phyloP scores from a whole-genome alignment of 2,888 invertebrate genomes.

The Cerceris ruficornis region DNA sequence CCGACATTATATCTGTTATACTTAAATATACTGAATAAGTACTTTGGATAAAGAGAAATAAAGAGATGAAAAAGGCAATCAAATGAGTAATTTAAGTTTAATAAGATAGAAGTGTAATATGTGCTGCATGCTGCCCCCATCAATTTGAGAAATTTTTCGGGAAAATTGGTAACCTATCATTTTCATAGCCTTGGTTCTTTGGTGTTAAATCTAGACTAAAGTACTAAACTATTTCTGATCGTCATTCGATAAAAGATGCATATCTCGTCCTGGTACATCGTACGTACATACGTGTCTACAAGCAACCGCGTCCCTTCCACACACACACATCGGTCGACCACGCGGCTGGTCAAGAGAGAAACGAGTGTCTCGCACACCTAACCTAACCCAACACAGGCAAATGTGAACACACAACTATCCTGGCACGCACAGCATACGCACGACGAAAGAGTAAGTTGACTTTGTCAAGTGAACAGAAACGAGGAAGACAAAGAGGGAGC shows the following conservation, averaged over 20 bases:
- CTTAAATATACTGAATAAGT: too few species aligned
- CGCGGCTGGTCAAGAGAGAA: slow-evolving; percentile 4
- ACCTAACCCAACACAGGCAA: slow-evolving; percentile 6
- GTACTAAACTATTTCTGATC: not conserved
- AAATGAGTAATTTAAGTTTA: too few species aligned
- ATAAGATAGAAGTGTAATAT: too few species aligned
- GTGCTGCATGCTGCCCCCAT: too few species aligned
- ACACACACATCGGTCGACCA: slow-evolving; percentile 3
- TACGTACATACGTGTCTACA: too few species aligned
- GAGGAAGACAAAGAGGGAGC: slow-evolving; percentile 14
- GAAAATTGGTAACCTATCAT: too few species aligned
- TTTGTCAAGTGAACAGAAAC: not conserved
- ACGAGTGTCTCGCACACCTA: slow-evolving; percentile 14
- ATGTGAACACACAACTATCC: slow-evolving; percentile 14
- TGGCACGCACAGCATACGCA: slow-evolving; percentile 23
- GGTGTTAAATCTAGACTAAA: too few species aligned
- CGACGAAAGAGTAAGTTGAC: slow-evolving; percentile 8
- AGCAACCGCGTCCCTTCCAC: not conserved
- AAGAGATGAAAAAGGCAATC: too few species aligned
- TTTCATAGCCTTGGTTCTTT: too few species aligned
- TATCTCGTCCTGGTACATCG: not conserved
- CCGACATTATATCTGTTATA: too few species aligned
- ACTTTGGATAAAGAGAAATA: too few species aligned
- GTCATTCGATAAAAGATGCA: not conserved
- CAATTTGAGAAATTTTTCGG: too few species aligned